phyloP scores from a whole-genome alignment of 2,797 vertebrate species.

The Picus viridis region DNA sequence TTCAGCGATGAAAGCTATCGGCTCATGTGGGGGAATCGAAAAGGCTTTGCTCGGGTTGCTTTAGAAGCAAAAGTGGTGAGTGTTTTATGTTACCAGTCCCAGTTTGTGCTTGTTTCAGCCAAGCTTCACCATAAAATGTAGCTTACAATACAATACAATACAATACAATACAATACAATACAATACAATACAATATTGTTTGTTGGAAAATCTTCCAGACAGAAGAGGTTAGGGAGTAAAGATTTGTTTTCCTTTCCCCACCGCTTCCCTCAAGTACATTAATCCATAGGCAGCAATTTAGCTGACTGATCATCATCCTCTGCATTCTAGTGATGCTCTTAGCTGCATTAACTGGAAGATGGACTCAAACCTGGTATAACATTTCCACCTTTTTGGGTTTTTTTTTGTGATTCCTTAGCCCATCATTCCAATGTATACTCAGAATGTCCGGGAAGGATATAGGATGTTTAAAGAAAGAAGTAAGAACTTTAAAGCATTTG shows the following conservation, averaged over 20 bases:
- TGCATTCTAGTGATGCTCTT: neutral
- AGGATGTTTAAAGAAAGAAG: constrained; percentile 91
- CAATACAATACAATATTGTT: too few species aligned
- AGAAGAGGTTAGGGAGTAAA: neutral
- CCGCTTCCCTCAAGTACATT: neutral
- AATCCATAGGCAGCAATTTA: neutral
- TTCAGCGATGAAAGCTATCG: constrained; percentile 93
- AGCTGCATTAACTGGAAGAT: neutral
- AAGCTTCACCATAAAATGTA: neutral
- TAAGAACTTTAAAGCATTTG: constrained; percentile 78
- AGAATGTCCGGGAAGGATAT: constrained; percentile 95
- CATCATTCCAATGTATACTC: constrained; percentile 98
- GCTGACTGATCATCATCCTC: neutral
- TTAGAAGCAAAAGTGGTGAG: constrained; percentile 94
- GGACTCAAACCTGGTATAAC: neutral
- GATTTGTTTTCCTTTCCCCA: neutral
- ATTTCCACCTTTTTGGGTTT: neutral
- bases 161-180: too few species aligned
- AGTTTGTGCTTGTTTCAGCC: neutral
- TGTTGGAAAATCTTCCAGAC: neutral
- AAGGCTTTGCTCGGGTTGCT: constrained; percentile 93
- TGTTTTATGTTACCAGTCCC: neutral
- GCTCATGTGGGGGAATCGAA: constrained; percentile 92
- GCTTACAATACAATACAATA: too few species aligned
- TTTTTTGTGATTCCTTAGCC: constrained; percentile 81